Evolutionary conservation across 2,888 invertebrate species (phyloP), one percentile per base, ranked within the genome.

Genomic region (Heliconius aoede): DNA sequence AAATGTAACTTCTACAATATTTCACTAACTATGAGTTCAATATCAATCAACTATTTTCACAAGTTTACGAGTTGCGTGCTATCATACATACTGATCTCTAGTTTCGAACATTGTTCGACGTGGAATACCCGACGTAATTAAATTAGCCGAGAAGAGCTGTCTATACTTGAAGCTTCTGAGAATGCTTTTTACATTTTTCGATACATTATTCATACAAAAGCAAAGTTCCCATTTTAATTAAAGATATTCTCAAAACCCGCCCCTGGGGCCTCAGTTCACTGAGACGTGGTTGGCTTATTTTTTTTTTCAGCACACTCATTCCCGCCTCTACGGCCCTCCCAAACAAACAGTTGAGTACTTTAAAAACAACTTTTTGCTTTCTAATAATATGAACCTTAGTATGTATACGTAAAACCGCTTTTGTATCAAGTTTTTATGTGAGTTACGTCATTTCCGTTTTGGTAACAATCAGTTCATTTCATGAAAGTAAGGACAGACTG

Each of bases 221-320:
- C 81, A 88, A 93, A 93, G 88, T 93, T 91, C 87, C 86, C 84
- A 87, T 90, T 92, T 93, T 94, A 94, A 94, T 94, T 94, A 94
- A 93, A 92, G 92, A 94, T 91, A 90, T 90, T 91, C 90, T 85
- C 86, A 87, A 90, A 90, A 88, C 92, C 92, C 94, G 94, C 94
- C 94, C 93, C 89, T 89, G 90, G 87, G 90, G 89, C 93, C 89
- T 91, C 91, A 91, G 91, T 89, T 93, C 91, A 93, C 87, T 89
- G 93, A 91, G 92, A 91, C 94, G 93, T 91, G 94, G 94, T 94
- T 94, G 94, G 94, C 89, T 94, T 94, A 93, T 92, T 94, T 94
- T 94, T 89, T n/a, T 94, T 94, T 94, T 93, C 90, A 88, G 88
- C 90, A 89, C 89, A 91, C 90, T 94, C 94, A 94, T 94, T 94